A percentile compares a stretch with the other conserved stretches of the same genome.
phyloP scores from a whole-genome alignment of 1,140 invertebrate genomes.

The Drosophila ohnishii region DNA sequence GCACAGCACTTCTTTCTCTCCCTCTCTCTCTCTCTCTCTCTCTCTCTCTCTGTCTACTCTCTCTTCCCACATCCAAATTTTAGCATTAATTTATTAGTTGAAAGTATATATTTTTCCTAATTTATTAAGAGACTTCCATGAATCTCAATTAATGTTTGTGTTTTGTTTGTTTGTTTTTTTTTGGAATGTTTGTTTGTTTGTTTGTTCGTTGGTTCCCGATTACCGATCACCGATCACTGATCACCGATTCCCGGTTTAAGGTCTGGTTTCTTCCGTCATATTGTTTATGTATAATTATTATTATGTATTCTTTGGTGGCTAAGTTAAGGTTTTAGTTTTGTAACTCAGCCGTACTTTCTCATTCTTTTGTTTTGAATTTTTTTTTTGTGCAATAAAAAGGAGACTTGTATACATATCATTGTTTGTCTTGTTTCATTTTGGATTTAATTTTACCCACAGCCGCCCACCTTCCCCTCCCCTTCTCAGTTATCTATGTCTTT shows the following conservation, averaged over 20 bases:
- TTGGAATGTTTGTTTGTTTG: constrained; percentile 7
- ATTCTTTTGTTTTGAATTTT: constrained; percentile 29
- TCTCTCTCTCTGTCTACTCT: background rate
- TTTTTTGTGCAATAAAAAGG: constrained; percentile 63
- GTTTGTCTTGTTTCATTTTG: constrained; percentile 55
- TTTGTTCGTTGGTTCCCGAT: constrained; percentile 15
- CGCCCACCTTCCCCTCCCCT: background rate
- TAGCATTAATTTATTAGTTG: background rate
- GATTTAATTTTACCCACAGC: constrained; percentile 6
- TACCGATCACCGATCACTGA: background rate
- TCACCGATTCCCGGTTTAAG: background rate
- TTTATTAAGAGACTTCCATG: background rate
- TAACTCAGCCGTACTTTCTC: constrained; percentile 31
- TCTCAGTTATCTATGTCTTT: background rate
- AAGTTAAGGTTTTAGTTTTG: constrained; percentile 46
- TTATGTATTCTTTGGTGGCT: constrained; percentile 38
- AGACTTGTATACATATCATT: constrained; percentile 73
- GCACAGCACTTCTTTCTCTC: constrained; percentile 14
- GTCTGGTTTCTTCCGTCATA: constrained; percentile 35
- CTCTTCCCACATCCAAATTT: background rate
- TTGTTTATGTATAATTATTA: constrained; percentile 45
- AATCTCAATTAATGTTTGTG: constrained; percentile 20
- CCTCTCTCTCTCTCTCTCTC: constrained; percentile 6
- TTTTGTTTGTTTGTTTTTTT: constrained; percentile 19
- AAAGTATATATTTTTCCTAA: background rate